phyloP scores from a whole-genome alignment of 2,888 invertebrate species.

The Pediacus dermestoides region DNA sequence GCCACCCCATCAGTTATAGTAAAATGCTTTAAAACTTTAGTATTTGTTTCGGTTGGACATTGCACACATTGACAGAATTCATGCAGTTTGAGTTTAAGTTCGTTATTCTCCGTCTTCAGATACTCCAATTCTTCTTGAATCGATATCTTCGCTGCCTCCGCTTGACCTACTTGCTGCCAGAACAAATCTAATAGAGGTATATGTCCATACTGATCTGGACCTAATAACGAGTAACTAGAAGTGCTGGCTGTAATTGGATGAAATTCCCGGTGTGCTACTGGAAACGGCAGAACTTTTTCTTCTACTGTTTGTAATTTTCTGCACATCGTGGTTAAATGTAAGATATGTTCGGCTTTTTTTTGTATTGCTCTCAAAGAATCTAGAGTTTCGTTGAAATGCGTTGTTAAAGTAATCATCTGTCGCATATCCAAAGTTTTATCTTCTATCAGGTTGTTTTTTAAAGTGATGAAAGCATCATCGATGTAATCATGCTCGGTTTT shows the following conservation, averaged over 20 bases:
- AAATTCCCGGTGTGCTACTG: no score
- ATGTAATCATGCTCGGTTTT: slow-evolving; percentile 46
- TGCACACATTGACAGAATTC: slow-evolving; percentile 32
- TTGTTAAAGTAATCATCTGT: slow-evolving; percentile 59
- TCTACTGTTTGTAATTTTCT: slow-evolving; percentile 63
- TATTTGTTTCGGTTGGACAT: no score
- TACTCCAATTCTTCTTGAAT: slow-evolving; percentile 42
- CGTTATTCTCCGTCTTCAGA: slow-evolving; percentile 39
- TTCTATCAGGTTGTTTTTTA: slow-evolving; percentile 55
- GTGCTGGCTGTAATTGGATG: no score
- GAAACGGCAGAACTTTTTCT: slow-evolving; percentile 53
- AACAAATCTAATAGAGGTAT: slow-evolving; percentile 34
- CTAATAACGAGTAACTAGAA: no score
- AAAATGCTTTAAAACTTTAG: no score
- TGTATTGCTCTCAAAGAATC: slow-evolving; percentile 55
- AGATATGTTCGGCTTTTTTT: slow-evolving; percentile 58
- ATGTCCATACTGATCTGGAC: no score
- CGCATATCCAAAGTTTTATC: slow-evolving; percentile 53
- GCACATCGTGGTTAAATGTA: slow-evolving; percentile 62
- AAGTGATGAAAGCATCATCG: slow-evolving; percentile 33
- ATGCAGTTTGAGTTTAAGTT: slow-evolving; percentile 33
- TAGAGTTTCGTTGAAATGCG: slow-evolving; percentile 58
- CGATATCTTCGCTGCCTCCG: slow-evolving; percentile 34
- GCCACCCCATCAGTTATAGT: no score
- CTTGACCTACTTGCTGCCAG: slow-evolving; percentile 43